Evolutionary conservation across 2,797 vertebrate genomes (phyloP).

Genomic region (Scolopax rusticola): DNA sequence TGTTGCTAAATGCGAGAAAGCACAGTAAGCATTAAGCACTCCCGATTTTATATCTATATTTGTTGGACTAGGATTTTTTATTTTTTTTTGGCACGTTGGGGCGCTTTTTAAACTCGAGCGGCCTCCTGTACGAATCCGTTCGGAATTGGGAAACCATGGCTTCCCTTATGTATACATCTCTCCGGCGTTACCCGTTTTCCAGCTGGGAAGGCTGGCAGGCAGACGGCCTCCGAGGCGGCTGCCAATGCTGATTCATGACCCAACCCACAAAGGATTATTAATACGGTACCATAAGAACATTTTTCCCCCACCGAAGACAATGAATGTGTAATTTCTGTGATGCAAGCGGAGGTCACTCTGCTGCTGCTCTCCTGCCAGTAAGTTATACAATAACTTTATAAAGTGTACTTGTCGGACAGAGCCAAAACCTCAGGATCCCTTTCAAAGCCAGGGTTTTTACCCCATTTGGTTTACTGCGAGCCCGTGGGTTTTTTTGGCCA

Average conservation of each 20-base stretch:
- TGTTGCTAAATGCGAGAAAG: accelerated
- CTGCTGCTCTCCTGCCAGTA: conserved; percentile 12
- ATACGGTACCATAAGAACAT: conserved; percentile 53
- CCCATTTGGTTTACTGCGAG: conserved; percentile 43
- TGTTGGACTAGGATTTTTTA: background rate
- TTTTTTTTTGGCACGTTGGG: background rate
- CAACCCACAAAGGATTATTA: conserved; percentile 52
- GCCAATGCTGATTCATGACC: conserved; percentile 73
- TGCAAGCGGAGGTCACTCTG: conserved; percentile 59
- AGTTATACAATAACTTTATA: conserved; percentile 60
- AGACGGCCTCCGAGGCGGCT: conserved; percentile 16
- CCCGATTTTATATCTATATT: background rate
- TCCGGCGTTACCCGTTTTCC: conserved; percentile 38
- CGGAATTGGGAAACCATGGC: conserved; percentile 52
- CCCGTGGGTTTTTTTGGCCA: conserved; percentile 46
- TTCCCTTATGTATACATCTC: conserved; percentile 39
- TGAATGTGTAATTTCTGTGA: conserved; percentile 66
- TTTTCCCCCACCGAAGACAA: conserved; percentile 27
- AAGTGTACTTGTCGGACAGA: background rate
- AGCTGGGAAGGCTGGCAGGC: conserved; percentile 73
- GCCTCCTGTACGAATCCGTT: conserved; percentile 28
- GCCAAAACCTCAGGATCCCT: conserved; percentile 46
- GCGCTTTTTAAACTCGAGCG: background rate
- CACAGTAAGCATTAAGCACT: background rate
- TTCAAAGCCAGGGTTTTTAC: conserved; percentile 53